phyloP scores from a whole-genome alignment of 2,113 vertebrate genomes.

The Papio anubis region DNA sequence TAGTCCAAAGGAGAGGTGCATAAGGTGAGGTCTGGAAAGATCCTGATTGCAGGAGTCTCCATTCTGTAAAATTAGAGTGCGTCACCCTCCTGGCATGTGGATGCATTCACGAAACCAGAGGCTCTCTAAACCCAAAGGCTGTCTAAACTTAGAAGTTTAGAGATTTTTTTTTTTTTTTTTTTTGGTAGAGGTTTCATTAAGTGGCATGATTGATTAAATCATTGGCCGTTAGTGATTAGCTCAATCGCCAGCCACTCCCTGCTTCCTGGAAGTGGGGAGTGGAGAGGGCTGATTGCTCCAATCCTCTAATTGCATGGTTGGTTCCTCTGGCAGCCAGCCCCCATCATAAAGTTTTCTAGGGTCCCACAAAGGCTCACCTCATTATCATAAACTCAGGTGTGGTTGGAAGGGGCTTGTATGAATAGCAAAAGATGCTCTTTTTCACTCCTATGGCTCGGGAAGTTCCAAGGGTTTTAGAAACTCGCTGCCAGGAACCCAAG shows the following conservation, averaged over 20 bases:
- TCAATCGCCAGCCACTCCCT: neutral
- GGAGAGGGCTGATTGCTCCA: neutral
- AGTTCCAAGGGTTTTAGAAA: neutral
- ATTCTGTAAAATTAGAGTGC: neutral
- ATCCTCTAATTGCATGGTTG: neutral
- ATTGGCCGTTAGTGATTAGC: neutral
- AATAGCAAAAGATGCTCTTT: neutral
- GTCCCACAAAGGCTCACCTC: neutral
- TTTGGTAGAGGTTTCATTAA: neutral
- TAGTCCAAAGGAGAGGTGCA: neutral
- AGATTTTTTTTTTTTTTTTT: neutral
- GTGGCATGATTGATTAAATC: neutral
- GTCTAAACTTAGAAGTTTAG: neutral
- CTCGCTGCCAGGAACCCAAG: neutral
- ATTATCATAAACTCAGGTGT: neutral
- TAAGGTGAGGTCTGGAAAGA: neutral
- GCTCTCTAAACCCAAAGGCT: neutral
- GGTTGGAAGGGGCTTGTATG: neutral
- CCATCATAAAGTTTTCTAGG: neutral
- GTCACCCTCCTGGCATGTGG: too few relatives aligned
- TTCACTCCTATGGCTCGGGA: neutral
- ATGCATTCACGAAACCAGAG: neutral
- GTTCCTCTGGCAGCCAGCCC: neutral
- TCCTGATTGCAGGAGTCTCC: neutral
- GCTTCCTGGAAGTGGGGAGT: neutral